Base-by-base conservation (phyloP, 2,888 invertebrate species). In the Scaptomyza polygonia region DNA sequence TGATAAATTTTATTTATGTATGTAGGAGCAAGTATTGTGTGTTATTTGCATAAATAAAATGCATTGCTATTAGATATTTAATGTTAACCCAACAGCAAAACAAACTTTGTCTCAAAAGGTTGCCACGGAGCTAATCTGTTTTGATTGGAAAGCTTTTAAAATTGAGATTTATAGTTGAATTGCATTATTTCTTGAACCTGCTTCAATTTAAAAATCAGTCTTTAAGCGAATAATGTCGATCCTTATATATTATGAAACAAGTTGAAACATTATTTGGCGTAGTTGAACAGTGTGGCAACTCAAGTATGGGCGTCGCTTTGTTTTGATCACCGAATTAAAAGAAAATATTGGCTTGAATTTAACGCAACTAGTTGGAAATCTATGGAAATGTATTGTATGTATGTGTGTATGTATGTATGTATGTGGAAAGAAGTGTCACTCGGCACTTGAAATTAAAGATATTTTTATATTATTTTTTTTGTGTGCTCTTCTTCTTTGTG, bases 391-490 rank as follows among this genome's bases (percentile, higher is more conserved):
- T n/a, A n/a, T n/a, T n/a, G n/a, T n/a, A n/a, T n/a, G n/a, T n/a
- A n/a, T n/a, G n/a, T n/a, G n/a, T n/a, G n/a, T 39, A 39, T 18
- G 5, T 21, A 42, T 6, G 6, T 12, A 18, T 42, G 12, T 42
- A 21, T 42, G 4, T 12, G 5, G 16, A 36, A 36, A 36, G 39
- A 39, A 18, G 18, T 36, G 30, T 25, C 32, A 43, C 16, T 16
- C 14, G 45, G 36, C 54, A 40, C 30, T 64, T 29, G 42, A 56
- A 64, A 64, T 69, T 53, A 53, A 74, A 69, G 56, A 58, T 68
- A 36, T 43, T 48, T 62, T 47, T 39, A 21, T 21, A n/a, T n/a
- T n/a, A n/a, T n/a, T n/a, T 55, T 64, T 51, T 49, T 49, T 53
- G 45, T 55, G 53, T 14, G 42, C 43, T 40, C 51, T 62, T 65